A percentile compares a stretch with the other conserved stretches of the same genome.
Conservation (phyloP, 2,888 invertebrate genomes). For the Hyppa rectilinea region DNA sequence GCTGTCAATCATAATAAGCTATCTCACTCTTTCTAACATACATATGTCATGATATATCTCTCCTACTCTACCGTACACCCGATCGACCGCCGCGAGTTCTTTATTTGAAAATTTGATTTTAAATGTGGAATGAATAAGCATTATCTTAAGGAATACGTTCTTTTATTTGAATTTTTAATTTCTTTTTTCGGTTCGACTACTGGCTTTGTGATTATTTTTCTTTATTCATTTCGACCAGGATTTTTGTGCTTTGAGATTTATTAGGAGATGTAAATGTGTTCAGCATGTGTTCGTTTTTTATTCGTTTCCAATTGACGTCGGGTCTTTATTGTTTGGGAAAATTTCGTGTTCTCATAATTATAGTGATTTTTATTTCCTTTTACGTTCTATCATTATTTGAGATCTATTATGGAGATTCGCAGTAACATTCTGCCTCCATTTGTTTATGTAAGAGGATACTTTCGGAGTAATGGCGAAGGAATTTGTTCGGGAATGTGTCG, state of each 20-base stretch:
- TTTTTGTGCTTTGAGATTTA: conserved; percentile 84
- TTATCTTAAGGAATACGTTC: conserved; percentile 89
- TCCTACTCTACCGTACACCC: conserved; percentile 81
- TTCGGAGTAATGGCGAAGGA: conserved; percentile 70
- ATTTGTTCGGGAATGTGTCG: conserved; percentile 80
- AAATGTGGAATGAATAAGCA: conserved; percentile 91
- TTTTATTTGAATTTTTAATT: conserved; percentile 90
- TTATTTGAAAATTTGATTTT: conserved; percentile 91
- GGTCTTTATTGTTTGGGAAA: conserved; percentile 73
- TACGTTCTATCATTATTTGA: conserved; percentile 59
- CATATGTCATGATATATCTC: conserved; percentile 73
- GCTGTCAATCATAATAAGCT: conserved; percentile 91
- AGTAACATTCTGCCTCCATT: conserved; percentile 53
- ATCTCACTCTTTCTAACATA: conserved; percentile 84
- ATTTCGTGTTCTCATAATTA: conserved; percentile 70
- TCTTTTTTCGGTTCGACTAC: conserved; percentile 87
- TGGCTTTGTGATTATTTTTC: conserved; percentile 81
- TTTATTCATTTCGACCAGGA: conserved; percentile 80
- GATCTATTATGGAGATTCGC: conserved; percentile 62
- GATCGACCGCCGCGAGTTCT: conserved; percentile 88
- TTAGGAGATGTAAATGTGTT: conserved; percentile 85
- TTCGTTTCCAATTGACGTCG: conserved; percentile 73
- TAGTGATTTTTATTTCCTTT: conserved; percentile 68
- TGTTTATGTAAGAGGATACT: conserved; percentile 79
- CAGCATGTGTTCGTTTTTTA: conserved; percentile 75